Percentiles rank a stretch among this genome's conserved stretches.
Conservation (phyloP, 2,797 vertebrate species). For the Graptemys geographica region DNA sequence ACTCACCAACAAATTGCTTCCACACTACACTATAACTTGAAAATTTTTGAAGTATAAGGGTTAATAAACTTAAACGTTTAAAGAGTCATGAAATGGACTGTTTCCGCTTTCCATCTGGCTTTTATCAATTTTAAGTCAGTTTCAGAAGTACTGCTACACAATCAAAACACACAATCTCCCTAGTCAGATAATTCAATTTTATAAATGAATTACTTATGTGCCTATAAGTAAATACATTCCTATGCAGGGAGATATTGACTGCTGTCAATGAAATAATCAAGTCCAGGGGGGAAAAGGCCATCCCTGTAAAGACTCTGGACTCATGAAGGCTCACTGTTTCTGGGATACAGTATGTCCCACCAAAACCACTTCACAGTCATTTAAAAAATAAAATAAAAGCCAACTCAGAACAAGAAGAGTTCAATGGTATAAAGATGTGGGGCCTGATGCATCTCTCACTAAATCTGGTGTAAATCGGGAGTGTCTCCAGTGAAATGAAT, state of each 20-base stretch:
- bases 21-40: constrained; percentile 64
- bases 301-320: constrained; percentile 40
- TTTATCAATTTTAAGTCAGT: constrained; percentile 80
- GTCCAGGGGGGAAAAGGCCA: constrained; percentile 54
- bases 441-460: not conserved
- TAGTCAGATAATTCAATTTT: constrained; percentile 86
- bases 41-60: constrained; percentile 74
- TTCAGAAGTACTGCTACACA: constrained; percentile 81
- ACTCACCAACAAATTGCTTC: constrained; percentile 80
- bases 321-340: constrained; percentile 3
- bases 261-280: constrained; percentile 80
- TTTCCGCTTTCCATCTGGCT: constrained; percentile 85
- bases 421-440: not conserved
- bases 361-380: not conserved
- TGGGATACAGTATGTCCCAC: constrained; percentile 22
- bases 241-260: constrained; percentile 69
- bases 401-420: not conserved
- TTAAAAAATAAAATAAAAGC: not conserved
- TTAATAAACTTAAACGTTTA: constrained; percentile 83
- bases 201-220: constrained; percentile 85
- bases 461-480: not conserved
- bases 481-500: accelerated
- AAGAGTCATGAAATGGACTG: constrained; percentile 84
- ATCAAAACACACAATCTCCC: constrained; percentile 82
- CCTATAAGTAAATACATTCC: constrained; percentile 83